Evolutionary conservation across 2,113 vertebrate species (phyloP).

Genomic region (Rhynchomys soricoides): DNA sequence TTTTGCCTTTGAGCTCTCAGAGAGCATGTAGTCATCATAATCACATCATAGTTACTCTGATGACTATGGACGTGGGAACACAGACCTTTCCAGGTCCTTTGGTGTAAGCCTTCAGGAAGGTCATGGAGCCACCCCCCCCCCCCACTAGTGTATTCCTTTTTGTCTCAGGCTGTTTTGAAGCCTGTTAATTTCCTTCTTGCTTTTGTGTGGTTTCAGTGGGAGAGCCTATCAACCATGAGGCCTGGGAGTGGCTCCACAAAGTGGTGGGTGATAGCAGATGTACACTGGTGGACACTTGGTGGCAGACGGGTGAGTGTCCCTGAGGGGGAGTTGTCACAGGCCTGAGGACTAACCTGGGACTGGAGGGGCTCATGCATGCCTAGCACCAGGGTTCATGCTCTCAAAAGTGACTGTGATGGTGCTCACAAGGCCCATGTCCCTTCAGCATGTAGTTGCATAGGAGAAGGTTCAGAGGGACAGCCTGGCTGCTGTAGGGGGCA

Average conservation of each 20-base stretch:
- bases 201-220: constrained; percentile 88
- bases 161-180: not conserved
- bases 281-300: constrained; percentile 95
- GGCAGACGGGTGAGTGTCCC: constrained; percentile 93
- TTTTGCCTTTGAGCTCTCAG: not conserved
- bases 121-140: not conserved
- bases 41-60: not conserved
- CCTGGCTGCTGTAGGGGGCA: not conserved
- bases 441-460: not conserved
- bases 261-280: constrained; percentile 93
- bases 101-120: not conserved
- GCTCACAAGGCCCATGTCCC: no score
- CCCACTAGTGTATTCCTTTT: not conserved
- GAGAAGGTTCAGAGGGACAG: not conserved
- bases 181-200: constrained; percentile 21
- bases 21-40: not conserved
- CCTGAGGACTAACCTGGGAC: not conserved
- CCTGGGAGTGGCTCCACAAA: constrained; percentile 94
- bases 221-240: constrained; percentile 95
- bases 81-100: not conserved
- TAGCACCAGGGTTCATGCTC: no score
- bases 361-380: not conserved
- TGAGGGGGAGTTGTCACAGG: fast-evolving
- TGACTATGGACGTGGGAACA: not conserved
- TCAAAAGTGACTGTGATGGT: not conserved